Evolutionary conservation across 2,797 vertebrate species (phyloP).

Genomic region (Ibycter americanus): DNA sequence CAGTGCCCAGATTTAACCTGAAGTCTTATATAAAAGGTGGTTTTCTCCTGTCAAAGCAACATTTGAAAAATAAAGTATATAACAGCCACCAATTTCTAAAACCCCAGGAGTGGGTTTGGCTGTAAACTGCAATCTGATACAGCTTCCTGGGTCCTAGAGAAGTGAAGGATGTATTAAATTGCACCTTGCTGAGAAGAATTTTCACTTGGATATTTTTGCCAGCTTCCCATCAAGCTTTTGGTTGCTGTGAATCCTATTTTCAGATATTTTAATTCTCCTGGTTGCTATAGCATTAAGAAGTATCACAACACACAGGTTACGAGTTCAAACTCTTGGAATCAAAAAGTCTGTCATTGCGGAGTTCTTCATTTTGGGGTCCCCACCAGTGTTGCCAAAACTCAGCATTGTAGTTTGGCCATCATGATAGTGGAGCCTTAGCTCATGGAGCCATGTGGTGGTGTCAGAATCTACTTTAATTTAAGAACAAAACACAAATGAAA

Average conservation of each 20-base stretch:
- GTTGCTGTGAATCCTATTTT: not conserved
- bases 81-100: not conserved
- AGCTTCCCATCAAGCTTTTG: not conserved
- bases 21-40: not conserved
- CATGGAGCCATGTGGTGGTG: not conserved
- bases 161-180: not conserved
- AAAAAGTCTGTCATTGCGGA: not conserved
- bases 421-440: not conserved
- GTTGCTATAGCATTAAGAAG: not conserved
- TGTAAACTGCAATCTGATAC: not conserved
- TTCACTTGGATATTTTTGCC: not conserved
- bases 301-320: not conserved
- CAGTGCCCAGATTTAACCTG: not conserved
- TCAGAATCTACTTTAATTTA: not conserved
- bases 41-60: not conserved
- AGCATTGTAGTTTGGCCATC: not conserved
- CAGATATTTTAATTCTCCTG: not conserved
- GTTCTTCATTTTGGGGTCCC: not conserved
- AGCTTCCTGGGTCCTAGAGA: not conserved
- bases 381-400: not conserved
- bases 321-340: not conserved
- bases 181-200: not conserved
- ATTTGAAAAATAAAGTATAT: not conserved
- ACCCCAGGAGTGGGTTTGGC: not conserved
- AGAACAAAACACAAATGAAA: not conserved